Evolutionary conservation across 2,797 vertebrate species (phyloP).

Genomic region (Phaenicophaeus curvirostris): DNA sequence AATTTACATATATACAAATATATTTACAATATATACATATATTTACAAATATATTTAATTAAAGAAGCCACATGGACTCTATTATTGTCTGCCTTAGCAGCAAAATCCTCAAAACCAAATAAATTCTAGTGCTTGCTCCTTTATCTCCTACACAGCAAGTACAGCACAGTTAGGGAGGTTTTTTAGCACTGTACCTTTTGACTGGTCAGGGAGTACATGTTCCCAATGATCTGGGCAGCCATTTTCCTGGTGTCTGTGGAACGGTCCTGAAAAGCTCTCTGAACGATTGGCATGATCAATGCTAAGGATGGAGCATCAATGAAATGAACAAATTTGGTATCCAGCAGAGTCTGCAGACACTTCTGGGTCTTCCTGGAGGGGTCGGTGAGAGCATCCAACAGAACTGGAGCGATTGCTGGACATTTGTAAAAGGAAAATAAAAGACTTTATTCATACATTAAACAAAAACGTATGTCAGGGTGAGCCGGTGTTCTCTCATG

Average conservation of each 20-base stretch:
- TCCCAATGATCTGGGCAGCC: conserved; percentile 99
- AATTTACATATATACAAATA: too few relatives aligned
- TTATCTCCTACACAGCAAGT: not conserved
- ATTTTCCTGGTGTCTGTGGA: conserved; percentile 98
- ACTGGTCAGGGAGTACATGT: conserved; percentile 99
- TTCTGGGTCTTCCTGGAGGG: conserved; percentile 93
- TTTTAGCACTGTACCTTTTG: conserved; percentile 86
- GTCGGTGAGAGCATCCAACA: conserved; percentile 95
- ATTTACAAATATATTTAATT: too few relatives aligned
- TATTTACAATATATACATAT: too few relatives aligned
- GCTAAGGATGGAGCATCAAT: conserved; percentile 96
- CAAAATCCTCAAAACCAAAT: not conserved
- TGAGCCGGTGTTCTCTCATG: not conserved
- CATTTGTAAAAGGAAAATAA: not conserved
- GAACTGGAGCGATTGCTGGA: conserved; percentile 92
- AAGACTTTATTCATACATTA: not conserved
- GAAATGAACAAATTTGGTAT: conserved; percentile 99
- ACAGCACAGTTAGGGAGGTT: not conserved
- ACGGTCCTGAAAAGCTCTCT: conserved; percentile 97
- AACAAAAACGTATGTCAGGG: not conserved
- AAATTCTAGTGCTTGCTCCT: not conserved
- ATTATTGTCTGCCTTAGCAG: not conserved
- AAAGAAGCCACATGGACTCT: not conserved
- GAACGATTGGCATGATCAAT: conserved; percentile 98
- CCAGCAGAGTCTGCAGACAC: conserved; percentile 94